Evolutionary conservation across 2,113 vertebrate genomes (phyloP).

Genomic region (Cyprinus carpio): DNA sequence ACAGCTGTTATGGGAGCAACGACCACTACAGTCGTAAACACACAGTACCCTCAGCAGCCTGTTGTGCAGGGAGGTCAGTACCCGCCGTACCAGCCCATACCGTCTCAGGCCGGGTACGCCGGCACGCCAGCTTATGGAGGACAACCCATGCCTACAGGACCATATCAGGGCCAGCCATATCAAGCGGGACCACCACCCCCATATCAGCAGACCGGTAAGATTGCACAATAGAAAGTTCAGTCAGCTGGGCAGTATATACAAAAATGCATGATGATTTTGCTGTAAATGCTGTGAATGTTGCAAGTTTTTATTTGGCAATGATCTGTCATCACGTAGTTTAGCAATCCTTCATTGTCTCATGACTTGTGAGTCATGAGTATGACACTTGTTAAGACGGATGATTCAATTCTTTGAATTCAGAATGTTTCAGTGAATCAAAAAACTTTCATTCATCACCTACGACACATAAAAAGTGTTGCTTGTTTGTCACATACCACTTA

Average conservation of each 20-base stretch:
- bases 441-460: no score
- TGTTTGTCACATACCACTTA: no score
- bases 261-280: neutral
- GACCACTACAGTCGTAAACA: conserved; percentile 80
- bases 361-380: neutral
- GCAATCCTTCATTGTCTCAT: neutral
- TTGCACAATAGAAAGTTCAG: neutral
- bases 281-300: neutral
- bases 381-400: no score
- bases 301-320: neutral
- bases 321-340: neutral
- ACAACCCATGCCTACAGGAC: conserved; percentile 60
- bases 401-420: no score
- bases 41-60: conserved; percentile 75
- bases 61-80: conserved; percentile 65
- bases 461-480: no score
- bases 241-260: neutral
- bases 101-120: conserved; percentile 75
- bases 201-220: conserved; percentile 83
- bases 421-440: no score
- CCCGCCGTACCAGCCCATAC: conserved; percentile 82
- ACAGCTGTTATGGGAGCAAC: conserved; percentile 81
- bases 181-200: conserved; percentile 82
- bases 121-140: conserved; percentile 67
- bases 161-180: conserved; percentile 73